A percentile compares a stretch with the other conserved stretches of the same genome.
Evolutionary conservation across 35 echinoderm and acorn worm species (phyloP).

Genomic region (Stichopus chloronotus): DNA sequence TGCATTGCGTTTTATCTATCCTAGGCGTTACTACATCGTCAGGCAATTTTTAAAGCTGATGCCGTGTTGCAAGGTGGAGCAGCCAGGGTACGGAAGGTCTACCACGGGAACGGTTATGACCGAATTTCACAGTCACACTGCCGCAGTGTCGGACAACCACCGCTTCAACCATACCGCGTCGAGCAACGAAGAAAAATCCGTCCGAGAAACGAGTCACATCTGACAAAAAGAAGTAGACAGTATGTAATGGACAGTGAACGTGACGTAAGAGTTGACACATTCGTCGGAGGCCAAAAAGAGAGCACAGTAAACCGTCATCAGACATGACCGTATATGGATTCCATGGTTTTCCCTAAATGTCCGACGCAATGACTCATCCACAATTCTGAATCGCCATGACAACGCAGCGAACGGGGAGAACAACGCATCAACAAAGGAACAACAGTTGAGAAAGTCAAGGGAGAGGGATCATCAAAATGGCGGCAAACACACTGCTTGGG

Average conservation of each 20-base stretch:
- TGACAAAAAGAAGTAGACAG: background rate
- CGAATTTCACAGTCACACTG: slow-evolving; percentile 46
- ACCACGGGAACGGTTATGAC: slow-evolving; percentile 42
- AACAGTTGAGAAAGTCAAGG: too few relatives aligned
- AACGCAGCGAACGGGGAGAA: too few relatives aligned
- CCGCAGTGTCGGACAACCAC: slow-evolving; percentile 24
- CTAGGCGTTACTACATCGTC: slow-evolving; percentile 43
- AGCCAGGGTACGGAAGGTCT: slow-evolving; percentile 25
- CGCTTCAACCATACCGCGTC: slow-evolving; percentile 29
- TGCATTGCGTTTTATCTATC: background rate
- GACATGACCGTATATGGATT: too few relatives aligned
- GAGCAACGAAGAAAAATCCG: slow-evolving; percentile 47
- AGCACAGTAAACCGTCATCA: background rate
- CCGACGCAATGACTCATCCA: too few relatives aligned
- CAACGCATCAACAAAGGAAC: too few relatives aligned
- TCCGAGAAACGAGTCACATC: slow-evolving; percentile 47
- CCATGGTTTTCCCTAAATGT: too few relatives aligned
- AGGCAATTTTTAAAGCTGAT: slow-evolving; percentile 18
- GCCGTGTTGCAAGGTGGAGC: slow-evolving; percentile 7
- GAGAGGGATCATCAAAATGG: too few relatives aligned
- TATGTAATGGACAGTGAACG: too few relatives aligned
- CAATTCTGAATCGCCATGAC: too few relatives aligned
- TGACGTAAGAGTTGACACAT: background rate
- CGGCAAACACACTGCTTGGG: too few relatives aligned
- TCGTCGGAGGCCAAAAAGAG: background rate